Evolutionary conservation across 2,888 invertebrate species (phyloP), one percentile per base, ranked within the genome.

Genomic region (Arctia plantaginis): DNA sequence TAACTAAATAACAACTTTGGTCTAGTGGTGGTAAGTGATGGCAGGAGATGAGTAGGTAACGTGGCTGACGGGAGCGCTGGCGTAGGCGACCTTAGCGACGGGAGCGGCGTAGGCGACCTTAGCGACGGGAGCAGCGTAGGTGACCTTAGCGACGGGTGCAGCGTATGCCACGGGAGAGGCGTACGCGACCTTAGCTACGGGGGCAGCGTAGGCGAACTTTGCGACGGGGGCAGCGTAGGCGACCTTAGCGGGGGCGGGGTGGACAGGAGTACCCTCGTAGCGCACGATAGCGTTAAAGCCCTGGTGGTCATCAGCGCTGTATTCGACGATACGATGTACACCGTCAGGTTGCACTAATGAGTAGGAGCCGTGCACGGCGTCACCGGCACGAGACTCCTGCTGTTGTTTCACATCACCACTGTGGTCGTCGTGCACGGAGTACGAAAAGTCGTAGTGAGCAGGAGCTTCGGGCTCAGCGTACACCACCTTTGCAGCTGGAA

Each of bases 281-380:
- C 92, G 92, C 41, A 95, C 95, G 74, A 89, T 83, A 51, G 95
- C 95, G 89, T 94, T 95, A 90, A 95, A 96, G 64, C 95, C 96
- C 85, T 93, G 86, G 75, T 88, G 90, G 76, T 91, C 91, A 87
- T 95, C 94, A 55, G 94, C 87, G 84, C 93, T 92, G 91, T 95
- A 95, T 74, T 95, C 94, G 8, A 96, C 95, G 75, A 95, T 92
- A 78, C 95, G 93, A 84, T 88, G 92, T 66, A 93, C 91, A 1
- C 96, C 95, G 75, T 96, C 96, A 76, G 95, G 95, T 76, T 96
- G 95, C 62, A 96, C 89, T 30, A 96, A 91, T 1, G 96, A 94
- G 91, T 96, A 95, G 51, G 92, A 94, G 77, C 96, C 95, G 64
- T 94, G 94, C 55, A 96, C 94, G 77, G 86, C 88, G 84, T 96